A percentile compares a stretch with the other conserved stretches of the same genome.
These are phyloP conservation scores for Rhynchophorus ferrugineus DNA, from an alignment of 1,140 invertebrate species.

Conservation along the genomic window DNA sequence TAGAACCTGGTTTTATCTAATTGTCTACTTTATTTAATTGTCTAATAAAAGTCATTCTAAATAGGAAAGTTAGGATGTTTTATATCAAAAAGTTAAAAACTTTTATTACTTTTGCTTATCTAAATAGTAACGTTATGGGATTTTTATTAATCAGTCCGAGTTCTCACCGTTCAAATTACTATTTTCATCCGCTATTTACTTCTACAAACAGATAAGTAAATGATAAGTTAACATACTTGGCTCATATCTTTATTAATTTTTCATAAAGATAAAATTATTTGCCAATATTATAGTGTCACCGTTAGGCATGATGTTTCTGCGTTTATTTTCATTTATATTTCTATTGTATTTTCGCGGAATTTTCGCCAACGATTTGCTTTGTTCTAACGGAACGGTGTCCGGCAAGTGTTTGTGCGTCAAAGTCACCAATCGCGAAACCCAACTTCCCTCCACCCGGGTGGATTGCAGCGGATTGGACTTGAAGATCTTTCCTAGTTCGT, in stretches of 20 bases:
- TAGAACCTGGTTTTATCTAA: no score
- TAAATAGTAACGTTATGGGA: no score
- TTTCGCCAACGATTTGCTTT: neutral
- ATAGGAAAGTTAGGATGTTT: no score
- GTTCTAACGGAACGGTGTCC: slow-evolving; percentile 5
- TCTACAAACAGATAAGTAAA: neutral
- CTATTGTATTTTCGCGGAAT: neutral
- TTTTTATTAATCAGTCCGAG: neutral
- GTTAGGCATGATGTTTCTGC: no score
- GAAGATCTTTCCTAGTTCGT: slow-evolving; percentile 19
- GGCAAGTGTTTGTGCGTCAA: slow-evolving; percentile 18
- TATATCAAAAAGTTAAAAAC: no score
- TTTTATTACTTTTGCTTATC: no score
- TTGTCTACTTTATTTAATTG: no score
- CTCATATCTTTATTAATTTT: neutral
- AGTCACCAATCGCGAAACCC: slow-evolving; percentile 5
- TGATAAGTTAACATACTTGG: neutral
- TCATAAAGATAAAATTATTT: neutral
- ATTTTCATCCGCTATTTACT: neutral
- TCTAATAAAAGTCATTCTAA: no score
- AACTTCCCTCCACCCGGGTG: slow-evolving; percentile 13
- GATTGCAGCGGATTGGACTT: slow-evolving; percentile 27
- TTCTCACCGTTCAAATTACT: neutral
- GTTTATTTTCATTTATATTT: no score
- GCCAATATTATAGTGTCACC: neutral